Evolutionary conservation across 2,113 vertebrate species (phyloP), one percentile per base, ranked within the genome.

Genomic region (Glaucidium brasilianum): DNA sequence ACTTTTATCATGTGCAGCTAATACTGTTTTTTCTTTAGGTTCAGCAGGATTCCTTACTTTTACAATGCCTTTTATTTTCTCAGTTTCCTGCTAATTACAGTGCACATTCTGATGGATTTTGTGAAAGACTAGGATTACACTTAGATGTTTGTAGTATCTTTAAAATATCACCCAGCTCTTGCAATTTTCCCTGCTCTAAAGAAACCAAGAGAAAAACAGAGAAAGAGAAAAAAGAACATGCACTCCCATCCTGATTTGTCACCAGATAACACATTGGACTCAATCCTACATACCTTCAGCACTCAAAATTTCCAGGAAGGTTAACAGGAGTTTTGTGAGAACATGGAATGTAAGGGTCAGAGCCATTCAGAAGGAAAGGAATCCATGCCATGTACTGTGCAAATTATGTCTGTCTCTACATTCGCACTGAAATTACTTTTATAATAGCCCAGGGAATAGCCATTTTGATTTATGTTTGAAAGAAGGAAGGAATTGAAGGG

Each of bases 301-400:
- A 95, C 88, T 95, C 80, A 68, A 55, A 74, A 89, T 89, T 94
- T 93, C 88, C 88, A 95, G 60, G 62, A 93, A 89, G 53, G 79
- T 78, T 94, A 92, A 91, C 68, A 94, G 67, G 58, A 82, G 30
- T 92, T 94, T 92, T 93, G 78, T 81, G 76, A 95, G 86, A 92
- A 81, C 56, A 37, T 81, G 86, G 92, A 96, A 96, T 94, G 92
- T 32, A 81, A 50, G 86, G 75, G 76, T 95, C 94, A 92, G 64
- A 62, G 73, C 49, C 56, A 94, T 95, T 96, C 58, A 94, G 76
- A 85, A 90, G 59, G 72, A 95, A 92, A 96, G 80, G 94, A 95
- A 96, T 96, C 83, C 27, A 35, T 60, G 71, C 21, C 80, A 73
- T 29, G 52, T 78, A 75, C 43, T 86, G 34, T 60, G 69, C 43